Percentiles rank a stretch among this genome's conserved stretches.
Evolutionary conservation across 2,113 vertebrate species (phyloP).

Genomic region (Coptodon rendalli): DNA sequence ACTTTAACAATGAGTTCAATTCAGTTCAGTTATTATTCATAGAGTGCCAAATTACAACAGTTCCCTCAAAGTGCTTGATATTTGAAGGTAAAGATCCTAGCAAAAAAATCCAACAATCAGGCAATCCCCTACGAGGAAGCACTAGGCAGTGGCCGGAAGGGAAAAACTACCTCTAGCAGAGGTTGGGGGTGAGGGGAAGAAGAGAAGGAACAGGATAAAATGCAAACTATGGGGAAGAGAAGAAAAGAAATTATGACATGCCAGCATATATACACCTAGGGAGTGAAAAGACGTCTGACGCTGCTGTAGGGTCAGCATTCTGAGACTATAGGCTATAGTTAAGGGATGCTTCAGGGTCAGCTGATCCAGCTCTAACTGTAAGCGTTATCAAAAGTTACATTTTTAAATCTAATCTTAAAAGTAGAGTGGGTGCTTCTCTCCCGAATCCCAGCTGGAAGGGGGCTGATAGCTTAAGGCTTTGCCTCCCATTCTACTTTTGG

Average conservation of each 20-base stretch:
- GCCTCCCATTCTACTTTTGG: background rate
- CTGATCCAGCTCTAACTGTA: background rate
- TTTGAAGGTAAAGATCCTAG: background rate
- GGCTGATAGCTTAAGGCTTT: background rate
- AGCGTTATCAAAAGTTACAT: background rate
- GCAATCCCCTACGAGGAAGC: background rate
- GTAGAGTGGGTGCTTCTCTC: background rate
- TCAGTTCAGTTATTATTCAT: background rate
- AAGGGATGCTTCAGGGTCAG: background rate
- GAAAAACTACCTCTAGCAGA: background rate
- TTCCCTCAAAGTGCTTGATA: background rate
- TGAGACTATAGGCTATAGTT: background rate
- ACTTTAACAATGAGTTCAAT: background rate
- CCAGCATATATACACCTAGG: background rate
- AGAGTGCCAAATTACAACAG: background rate
- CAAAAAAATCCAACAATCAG: background rate
- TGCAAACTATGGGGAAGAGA: background rate
- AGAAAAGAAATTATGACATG: background rate
- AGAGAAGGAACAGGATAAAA: background rate
- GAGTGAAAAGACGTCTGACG: fast-evolving
- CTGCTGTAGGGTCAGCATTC: background rate
- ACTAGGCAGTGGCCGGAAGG: fast-evolving
- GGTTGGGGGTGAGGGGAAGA: background rate
- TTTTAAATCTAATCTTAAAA: background rate
- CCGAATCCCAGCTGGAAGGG: background rate